A percentile compares a stretch with the other conserved stretches of the same genome.
These are phyloP conservation scores for Cryptoblepharus egeriae DNA, from an alignment of 2,797 vertebrate species.

Conservation along the genomic window DNA sequence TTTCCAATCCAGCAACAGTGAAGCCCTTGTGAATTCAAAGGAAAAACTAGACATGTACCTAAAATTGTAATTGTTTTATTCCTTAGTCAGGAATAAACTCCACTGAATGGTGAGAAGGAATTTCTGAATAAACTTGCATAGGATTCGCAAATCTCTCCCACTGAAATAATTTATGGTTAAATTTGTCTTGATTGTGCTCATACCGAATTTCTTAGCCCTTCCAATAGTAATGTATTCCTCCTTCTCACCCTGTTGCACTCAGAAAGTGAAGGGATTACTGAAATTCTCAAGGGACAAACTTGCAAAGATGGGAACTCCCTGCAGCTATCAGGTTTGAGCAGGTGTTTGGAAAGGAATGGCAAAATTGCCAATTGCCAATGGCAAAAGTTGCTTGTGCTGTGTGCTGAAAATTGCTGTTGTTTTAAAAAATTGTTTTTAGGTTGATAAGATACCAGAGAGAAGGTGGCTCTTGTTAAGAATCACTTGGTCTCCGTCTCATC, in stretches of 20 bases:
- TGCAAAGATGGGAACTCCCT: background rate
- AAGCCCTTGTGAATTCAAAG: background rate
- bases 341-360: background rate
- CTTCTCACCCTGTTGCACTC: background rate
- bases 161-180: background rate
- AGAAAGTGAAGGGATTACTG: background rate
- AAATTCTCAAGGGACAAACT: constrained; percentile 2
- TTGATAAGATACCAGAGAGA: background rate
- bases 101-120: background rate
- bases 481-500: background rate
- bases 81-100: background rate
- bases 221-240: background rate
- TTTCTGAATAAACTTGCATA: background rate
- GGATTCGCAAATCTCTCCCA: background rate
- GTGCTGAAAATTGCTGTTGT: background rate
- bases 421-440: background rate
- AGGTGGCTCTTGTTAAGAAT: background rate
- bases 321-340: background rate
- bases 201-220: background rate
- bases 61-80: background rate
- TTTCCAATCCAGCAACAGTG: background rate
- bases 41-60: background rate
- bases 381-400: background rate
- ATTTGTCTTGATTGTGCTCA: background rate
- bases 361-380: too few relatives aligned